These are phyloP conservation scores for Chrysodeixis includens DNA, from an alignment of 2,888 invertebrate species.

Conservation along the genomic window DNA sequence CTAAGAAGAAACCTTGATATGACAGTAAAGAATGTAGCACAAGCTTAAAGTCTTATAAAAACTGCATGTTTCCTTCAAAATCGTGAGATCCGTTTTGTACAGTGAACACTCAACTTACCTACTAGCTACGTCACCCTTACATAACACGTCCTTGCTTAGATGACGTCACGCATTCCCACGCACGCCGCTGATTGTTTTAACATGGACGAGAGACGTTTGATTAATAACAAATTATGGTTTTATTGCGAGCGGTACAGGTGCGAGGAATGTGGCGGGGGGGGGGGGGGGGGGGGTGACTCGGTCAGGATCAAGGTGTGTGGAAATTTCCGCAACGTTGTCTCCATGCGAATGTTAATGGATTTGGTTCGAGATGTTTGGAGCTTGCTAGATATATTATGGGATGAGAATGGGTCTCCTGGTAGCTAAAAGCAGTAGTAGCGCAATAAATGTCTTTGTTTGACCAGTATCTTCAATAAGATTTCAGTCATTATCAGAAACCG, in stretches of 20 bases:
- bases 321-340: neutral
- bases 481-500: neutral
- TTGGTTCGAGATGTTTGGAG: too few relatives aligned
- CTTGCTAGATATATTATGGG: too few relatives aligned
- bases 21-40: neutral
- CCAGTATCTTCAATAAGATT: neutral
- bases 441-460: too few relatives aligned
- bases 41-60: neutral
- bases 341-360: neutral
- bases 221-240: constrained; percentile 43
- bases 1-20: neutral
- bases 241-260: constrained; percentile 33
- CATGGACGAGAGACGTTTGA: constrained; percentile 38
- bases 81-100: constrained; percentile 36
- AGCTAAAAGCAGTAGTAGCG: too few relatives aligned
- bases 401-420: too few relatives aligned
- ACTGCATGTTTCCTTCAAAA: constrained; percentile 19
- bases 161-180: constrained; percentile 55
- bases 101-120: constrained; percentile 24
- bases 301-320: neutral
- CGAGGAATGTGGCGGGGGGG: constrained; percentile 1
- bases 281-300: neutral
- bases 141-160: constrained; percentile 57
- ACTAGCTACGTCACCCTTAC: constrained; percentile 52
- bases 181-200: constrained; percentile 38